Conservation (phyloP, 2,797 vertebrate species). For the Oreonectes daqikongensis region DNA sequence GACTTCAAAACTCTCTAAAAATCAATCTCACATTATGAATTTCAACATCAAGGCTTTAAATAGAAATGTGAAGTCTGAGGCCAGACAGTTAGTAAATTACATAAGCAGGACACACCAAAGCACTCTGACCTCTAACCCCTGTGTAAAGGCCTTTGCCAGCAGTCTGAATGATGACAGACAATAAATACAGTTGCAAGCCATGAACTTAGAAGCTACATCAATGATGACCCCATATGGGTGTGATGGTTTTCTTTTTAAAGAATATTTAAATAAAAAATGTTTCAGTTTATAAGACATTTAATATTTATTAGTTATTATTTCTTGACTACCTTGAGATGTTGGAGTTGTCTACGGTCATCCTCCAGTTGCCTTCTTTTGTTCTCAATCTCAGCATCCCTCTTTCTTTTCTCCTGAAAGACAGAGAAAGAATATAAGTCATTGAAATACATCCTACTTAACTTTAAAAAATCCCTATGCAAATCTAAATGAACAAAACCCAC, state of each 20-base stretch:
- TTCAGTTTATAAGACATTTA: background rate
- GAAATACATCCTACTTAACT: background rate
- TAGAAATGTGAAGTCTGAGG: conserved; percentile 54
- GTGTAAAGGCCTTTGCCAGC: background rate
- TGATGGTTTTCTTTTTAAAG: background rate
- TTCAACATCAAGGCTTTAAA: conserved; percentile 63
- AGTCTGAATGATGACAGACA: background rate
- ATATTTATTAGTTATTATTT: conserved; percentile 2
- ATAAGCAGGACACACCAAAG: conserved; percentile 45
- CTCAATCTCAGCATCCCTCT: conserved; percentile 90
- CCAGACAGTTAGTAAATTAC: conserved; percentile 48
- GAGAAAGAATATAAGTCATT: background rate
- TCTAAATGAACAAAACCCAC: too few relatives aligned
- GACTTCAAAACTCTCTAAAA: conserved; percentile 48
- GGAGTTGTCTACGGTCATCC: conserved; percentile 90
- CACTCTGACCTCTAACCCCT: conserved; percentile 30
- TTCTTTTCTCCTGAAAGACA: conserved; percentile 86
- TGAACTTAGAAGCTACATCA: background rate
- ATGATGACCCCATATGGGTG: too few relatives aligned
- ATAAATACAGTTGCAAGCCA: background rate
- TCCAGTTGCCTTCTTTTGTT: conserved; percentile 92
- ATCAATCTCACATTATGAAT: conserved; percentile 50
- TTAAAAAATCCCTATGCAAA: conserved; percentile 2
- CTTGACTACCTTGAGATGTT: conserved; percentile 89
- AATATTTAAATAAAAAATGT: background rate